Conservation (phyloP, 2,888 invertebrate genomes). For the Rugalucina vietnamica region DNA sequence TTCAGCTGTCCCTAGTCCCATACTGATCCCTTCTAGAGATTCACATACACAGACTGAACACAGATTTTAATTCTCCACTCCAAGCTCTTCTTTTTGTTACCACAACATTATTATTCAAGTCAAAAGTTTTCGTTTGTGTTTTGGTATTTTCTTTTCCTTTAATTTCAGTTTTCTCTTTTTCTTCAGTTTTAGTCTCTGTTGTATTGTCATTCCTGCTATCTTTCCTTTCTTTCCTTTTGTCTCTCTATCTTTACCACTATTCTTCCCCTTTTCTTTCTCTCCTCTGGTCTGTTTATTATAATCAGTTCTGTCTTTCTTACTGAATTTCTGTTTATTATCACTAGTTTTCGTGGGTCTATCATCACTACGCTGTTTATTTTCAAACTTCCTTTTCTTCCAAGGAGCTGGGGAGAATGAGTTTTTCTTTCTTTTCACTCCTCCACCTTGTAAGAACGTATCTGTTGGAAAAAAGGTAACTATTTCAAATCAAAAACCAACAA, state of each 20-base stretch:
- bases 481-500: no score
- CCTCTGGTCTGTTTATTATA: not conserved
- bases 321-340: constrained; percentile 10
- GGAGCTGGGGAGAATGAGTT: not conserved
- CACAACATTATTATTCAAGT: no score
- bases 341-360: not conserved
- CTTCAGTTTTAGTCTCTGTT: constrained; percentile 11
- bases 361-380: not conserved
- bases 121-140: constrained; percentile 12
- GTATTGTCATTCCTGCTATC: constrained; percentile 11
- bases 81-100: no score
- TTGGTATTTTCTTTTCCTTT: constrained; percentile 38
- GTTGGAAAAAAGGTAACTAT: not conserved
- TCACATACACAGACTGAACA: no score
- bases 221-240: constrained; percentile 18
- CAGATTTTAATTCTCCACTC: no score
- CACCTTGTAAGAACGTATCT: constrained; percentile 44
- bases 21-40: no score
- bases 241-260: constrained; percentile 20
- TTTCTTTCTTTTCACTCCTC: not conserved
- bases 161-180: constrained; percentile 42
- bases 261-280: not conserved
- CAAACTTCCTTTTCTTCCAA: not conserved
- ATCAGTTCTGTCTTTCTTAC: not conserved
- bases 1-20: no score